Base-by-base conservation (phyloP, 2,888 invertebrate species). In the Heliconius hortense region DNA sequence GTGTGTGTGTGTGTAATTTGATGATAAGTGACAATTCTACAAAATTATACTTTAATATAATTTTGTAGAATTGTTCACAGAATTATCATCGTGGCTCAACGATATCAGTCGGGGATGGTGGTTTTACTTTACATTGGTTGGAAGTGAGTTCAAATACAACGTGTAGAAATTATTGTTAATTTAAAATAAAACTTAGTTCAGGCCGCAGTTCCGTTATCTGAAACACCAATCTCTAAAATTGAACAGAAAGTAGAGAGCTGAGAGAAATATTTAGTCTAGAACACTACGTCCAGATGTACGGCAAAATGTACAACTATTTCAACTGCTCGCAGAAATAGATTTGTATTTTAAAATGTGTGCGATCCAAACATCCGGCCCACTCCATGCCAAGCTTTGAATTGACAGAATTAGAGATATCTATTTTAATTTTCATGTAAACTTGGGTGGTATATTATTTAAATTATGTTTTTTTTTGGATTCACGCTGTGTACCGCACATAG, bases 331-430 rank as follows among this genome's bases (percentile, higher is more conserved):
- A 69, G 56, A 69, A 69, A 69, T 69, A 69, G 69, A 69, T 24
- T 56, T 56, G 15, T 73, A 76, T 73, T 69, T 76, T 69, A 53
- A 73, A 68, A 62, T 68, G 60, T 73, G 53, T 69, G 39, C 43
- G 67, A 75, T 75, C 43, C 72, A 63, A 76, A 75, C 74, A 76
- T 77, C 74, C 76, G 76, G 56, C 56, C 67, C 69, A 75, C 75
- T 75, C 74, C 73, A 69, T 75, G 77, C 73, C 75, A 75, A 76
- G 74, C 77, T 69, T 69, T 31, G 35, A 56, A 56, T n/a, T 69
- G 69, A 69, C 69, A 56, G 69, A 56, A 56, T 67, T 53, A 69
- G 69, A 69, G n/a, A 53, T 7, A 56, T 31, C 13, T 56, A 31
- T 56, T 69, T 69, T 69, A 31, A 69, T 56, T 56, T 69, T 69